phyloP scores from a whole-genome alignment of 2,797 vertebrate species.

The Bradypodion ventrale region DNA sequence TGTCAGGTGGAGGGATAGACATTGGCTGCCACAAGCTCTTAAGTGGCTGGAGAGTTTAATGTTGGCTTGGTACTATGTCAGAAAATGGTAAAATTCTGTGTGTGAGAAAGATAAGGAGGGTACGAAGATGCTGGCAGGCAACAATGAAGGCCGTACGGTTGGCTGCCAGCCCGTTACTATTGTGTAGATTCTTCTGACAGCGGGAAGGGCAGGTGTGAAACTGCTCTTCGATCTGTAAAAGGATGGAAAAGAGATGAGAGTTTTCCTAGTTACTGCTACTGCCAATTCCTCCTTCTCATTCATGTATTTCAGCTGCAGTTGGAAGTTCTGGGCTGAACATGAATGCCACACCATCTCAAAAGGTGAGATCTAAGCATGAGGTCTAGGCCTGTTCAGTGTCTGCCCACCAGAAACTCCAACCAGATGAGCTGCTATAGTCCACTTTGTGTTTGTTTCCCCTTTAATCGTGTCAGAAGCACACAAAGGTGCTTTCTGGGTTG shows the following conservation, averaged over 20 bases:
- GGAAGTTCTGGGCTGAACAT: neutral
- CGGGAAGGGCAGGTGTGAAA: conserved; percentile 19
- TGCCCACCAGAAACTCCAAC: too few relatives aligned
- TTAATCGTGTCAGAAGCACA: too few relatives aligned
- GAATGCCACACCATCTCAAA: neutral
- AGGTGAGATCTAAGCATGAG: neutral
- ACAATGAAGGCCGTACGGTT: neutral
- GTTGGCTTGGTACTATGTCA: neutral
- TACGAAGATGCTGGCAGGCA: neutral
- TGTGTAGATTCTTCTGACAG: neutral
- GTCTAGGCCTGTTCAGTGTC: neutral
- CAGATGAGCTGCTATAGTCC: too few relatives aligned
- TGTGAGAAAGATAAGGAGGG: neutral
- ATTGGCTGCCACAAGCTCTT: neutral
- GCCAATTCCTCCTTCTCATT: neutral
- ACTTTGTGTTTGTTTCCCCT: too few relatives aligned
- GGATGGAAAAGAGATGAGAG: neutral
- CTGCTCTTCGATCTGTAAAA: conserved; percentile 38
- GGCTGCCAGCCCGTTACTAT: neutral
- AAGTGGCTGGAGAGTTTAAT: neutral
- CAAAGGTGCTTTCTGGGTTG: too few relatives aligned
- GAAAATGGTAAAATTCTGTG: neutral
- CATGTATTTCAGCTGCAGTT: neutral
- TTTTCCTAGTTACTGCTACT: too few relatives aligned
- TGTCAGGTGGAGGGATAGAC: neutral